Evolutionary conservation across 2,113 vertebrate genomes (phyloP).

Genomic region (Vireo altiloquus): DNA sequence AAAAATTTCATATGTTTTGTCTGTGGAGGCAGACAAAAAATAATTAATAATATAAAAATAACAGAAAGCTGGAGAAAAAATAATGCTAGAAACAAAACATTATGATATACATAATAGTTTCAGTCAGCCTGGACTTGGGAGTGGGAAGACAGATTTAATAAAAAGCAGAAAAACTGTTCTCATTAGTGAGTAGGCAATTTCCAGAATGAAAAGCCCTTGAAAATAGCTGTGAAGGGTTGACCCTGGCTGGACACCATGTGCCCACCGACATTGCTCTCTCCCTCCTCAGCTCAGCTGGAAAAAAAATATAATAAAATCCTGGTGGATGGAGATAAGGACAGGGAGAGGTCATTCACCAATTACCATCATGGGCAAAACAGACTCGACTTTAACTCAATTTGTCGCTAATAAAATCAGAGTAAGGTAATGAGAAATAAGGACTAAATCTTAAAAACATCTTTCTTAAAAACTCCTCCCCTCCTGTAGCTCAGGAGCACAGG

Average conservation of each 20-base stretch:
- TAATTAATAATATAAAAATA: background rate
- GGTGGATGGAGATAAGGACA: accelerated
- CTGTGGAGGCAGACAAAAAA: background rate
- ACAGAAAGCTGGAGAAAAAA: background rate
- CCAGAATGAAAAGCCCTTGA: background rate
- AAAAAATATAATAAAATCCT: background rate
- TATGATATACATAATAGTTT: background rate
- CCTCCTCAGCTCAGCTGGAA: background rate
- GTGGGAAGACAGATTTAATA: background rate
- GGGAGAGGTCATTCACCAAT: background rate
- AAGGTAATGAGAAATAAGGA: background rate
- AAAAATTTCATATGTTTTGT: too few species aligned
- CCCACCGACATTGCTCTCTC: background rate
- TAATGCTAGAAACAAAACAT: background rate
- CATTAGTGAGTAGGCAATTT: background rate
- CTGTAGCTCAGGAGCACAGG: too few species aligned
- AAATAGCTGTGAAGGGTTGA: background rate
- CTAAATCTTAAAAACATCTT: background rate
- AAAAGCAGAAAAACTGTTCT: background rate
- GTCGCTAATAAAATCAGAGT: background rate
- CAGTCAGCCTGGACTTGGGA: background rate
- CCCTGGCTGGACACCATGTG: background rate
- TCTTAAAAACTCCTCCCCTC: background rate
- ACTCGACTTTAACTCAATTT: background rate
- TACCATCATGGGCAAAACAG: background rate